phyloP scores from a whole-genome alignment of 2,797 vertebrate species.

The Tamandua tetradactyla region DNA sequence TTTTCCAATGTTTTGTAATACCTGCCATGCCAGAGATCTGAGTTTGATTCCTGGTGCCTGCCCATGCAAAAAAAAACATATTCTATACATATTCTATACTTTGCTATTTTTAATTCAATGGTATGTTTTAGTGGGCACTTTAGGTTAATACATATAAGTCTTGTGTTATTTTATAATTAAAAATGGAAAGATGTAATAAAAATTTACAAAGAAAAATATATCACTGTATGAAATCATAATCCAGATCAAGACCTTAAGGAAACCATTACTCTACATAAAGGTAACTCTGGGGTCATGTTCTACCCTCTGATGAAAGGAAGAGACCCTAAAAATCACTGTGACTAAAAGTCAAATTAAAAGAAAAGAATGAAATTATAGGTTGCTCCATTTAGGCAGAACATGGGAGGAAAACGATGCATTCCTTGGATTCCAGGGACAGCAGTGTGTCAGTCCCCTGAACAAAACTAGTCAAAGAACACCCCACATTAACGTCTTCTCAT shows the following conservation, averaged over 20 bases:
- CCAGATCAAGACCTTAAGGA: slow-evolving; percentile 42
- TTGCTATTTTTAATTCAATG: neutral
- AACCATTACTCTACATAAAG: slow-evolving; percentile 1
- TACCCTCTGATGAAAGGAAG: neutral
- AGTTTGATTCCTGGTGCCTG: too few relatives aligned
- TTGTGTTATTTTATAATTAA: neutral
- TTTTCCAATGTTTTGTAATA: neutral
- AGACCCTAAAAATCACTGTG: neutral
- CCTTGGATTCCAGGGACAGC: neutral
- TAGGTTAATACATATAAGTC: neutral
- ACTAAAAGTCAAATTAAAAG: neutral
- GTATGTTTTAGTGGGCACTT: neutral
- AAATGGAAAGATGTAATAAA: neutral
- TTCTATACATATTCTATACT: neutral
- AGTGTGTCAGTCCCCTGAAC: neutral
- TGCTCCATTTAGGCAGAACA: neutral
- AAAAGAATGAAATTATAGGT: neutral
- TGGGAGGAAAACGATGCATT: neutral
- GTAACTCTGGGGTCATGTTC: neutral
- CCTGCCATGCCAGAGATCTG: too few relatives aligned
- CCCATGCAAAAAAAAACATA: too few relatives aligned
- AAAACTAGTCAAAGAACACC: neutral
- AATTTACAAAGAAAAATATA: slow-evolving; percentile 60
- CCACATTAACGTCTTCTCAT: neutral
- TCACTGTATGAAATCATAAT: slow-evolving; percentile 45